Evolutionary conservation across 2,113 vertebrate species (phyloP).

Genomic region (Aviceda subcristata): DNA sequence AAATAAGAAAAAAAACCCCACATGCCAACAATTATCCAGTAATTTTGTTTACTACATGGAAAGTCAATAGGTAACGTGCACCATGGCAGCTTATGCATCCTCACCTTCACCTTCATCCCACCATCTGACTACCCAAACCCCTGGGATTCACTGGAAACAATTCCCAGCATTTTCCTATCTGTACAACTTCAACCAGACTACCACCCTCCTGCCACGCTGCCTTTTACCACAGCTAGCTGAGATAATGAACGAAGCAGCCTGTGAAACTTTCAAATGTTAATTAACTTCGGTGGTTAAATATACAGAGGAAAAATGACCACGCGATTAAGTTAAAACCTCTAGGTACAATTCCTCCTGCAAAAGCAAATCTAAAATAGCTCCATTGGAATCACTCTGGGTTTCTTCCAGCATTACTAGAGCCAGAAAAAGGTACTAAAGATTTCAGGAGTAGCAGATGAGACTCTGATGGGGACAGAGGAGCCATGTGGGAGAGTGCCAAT

Average conservation of each 20-base stretch:
- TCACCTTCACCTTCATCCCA: neutral
- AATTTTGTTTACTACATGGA: constrained; percentile 42
- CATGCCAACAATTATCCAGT: constrained; percentile 34
- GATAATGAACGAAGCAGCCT: constrained; percentile 31
- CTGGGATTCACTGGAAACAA: neutral
- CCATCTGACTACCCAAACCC: neutral
- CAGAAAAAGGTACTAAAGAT: constrained; percentile 2
- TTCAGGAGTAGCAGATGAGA: constrained; percentile 21
- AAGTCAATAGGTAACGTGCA: neutral
- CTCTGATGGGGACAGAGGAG: neutral
- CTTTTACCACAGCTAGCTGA: neutral
- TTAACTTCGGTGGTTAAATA: constrained; percentile 44
- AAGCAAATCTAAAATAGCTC: constrained; percentile 33
- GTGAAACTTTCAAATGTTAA: constrained; percentile 45
- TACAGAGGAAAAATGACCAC: constrained; percentile 16
- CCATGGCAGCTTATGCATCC: neutral
- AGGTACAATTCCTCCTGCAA: constrained; percentile 20
- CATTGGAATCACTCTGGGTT: neutral
- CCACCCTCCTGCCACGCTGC: neutral
- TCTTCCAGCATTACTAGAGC: constrained; percentile 14
- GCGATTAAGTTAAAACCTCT: constrained; percentile 41
- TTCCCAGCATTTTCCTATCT: neutral
- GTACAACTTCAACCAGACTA: neutral
- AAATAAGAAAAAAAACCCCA: neutral
- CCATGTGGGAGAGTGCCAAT: neutral